A percentile compares a stretch with the other conserved stretches of the same genome.
phyloP scores from a whole-genome alignment of 1,140 invertebrate species.

The Cephus cinctus region DNA sequence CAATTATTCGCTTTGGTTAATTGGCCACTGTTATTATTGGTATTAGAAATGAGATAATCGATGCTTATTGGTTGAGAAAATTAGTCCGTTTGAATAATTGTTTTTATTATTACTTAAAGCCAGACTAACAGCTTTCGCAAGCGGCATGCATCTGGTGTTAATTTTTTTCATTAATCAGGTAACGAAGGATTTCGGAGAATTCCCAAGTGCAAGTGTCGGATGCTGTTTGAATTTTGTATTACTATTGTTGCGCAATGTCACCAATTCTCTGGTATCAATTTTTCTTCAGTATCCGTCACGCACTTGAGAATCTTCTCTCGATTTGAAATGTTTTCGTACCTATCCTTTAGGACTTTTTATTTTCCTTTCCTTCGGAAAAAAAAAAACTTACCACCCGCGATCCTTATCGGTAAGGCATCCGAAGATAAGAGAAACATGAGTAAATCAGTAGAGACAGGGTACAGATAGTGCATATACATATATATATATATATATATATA shows the following conservation, averaged over 20 bases:
- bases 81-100: slow-evolving; percentile 29
- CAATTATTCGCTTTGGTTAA: slow-evolving; percentile 38
- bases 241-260: too few relatives aligned
- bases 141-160: slow-evolving; percentile 46
- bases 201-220: too few relatives aligned
- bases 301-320: too few relatives aligned
- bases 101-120: slow-evolving; percentile 31
- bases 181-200: too few relatives aligned
- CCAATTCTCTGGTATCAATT: too few relatives aligned
- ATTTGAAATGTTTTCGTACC: not conserved
- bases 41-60: slow-evolving; percentile 30
- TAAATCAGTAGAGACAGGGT: slow-evolving; percentile 13
- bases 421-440: slow-evolving; percentile 3
- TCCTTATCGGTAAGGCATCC: slow-evolving; percentile 8
- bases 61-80: slow-evolving; percentile 26
- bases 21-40: slow-evolving; percentile 26
- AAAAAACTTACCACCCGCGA: slow-evolving; percentile 12
- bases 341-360: not conserved
- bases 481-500: not conserved
- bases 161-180: slow-evolving; percentile 26
- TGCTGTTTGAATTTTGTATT: too few relatives aligned
- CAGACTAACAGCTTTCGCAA: slow-evolving; percentile 34
- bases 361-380: not conserved
- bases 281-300: too few relatives aligned
- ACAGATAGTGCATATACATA: too few relatives aligned